phyloP scores from a whole-genome alignment of 2,113 vertebrate genomes.

The Caranx ignobilis region DNA sequence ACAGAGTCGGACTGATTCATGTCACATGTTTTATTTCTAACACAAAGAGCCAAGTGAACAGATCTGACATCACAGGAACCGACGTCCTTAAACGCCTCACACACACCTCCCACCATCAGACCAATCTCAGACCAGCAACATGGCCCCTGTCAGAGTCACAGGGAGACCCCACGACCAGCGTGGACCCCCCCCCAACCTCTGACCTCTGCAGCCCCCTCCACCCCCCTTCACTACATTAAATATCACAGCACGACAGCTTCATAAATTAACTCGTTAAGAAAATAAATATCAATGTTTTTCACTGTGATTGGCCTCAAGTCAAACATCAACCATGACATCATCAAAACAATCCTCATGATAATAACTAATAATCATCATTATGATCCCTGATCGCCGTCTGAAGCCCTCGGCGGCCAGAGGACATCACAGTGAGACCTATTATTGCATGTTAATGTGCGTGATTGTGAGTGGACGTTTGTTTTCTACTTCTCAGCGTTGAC shows the following conservation, averaged over 20 bases:
- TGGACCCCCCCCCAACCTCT: background rate
- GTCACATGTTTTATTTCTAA: constrained; percentile 61
- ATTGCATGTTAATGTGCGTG: constrained; percentile 4
- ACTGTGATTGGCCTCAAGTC: background rate
- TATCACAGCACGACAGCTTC: constrained; percentile 41
- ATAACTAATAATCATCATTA: background rate
- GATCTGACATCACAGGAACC: background rate
- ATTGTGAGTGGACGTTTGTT: background rate
- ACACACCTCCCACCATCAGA: background rate
- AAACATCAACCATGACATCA: background rate
- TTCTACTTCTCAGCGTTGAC: constrained; percentile 33
- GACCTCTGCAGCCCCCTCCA: background rate
- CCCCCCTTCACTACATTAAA: constrained; percentile 33
- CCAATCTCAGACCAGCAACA: constrained; percentile 24
- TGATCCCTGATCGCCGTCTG: constrained; percentile 4
- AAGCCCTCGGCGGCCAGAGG: background rate
- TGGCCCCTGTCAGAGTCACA: background rate
- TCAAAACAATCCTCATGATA: background rate
- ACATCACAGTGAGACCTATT: background rate
- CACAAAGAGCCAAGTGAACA: background rate
- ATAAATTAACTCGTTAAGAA: constrained; percentile 74
- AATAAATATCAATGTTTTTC: constrained; percentile 73
- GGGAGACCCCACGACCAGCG: constrained; percentile 68
- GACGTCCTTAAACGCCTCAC: background rate
- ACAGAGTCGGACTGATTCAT: constrained; percentile 17